These are phyloP conservation scores for Leptodactylus fallax DNA, from an alignment of 2,797 vertebrate genomes.

Conservation along the genomic window DNA sequence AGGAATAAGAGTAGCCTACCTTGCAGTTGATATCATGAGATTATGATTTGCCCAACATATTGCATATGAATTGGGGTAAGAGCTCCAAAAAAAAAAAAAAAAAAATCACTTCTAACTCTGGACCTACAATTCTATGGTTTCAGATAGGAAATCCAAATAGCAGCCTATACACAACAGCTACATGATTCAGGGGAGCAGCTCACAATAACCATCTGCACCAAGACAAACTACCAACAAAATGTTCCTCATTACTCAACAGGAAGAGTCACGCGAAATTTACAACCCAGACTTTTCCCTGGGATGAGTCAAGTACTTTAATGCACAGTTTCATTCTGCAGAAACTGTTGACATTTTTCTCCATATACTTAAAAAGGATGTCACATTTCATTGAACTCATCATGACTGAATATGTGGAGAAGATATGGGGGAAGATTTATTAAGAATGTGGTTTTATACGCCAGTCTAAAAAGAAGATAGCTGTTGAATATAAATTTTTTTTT, in stretches of 20 bases:
- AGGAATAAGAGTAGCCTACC: too few species aligned
- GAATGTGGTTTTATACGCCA: too few species aligned
- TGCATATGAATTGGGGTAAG: background rate
- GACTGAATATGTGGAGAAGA: background rate
- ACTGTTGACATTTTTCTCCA: background rate
- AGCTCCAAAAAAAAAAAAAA: too few species aligned
- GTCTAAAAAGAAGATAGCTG: too few species aligned
- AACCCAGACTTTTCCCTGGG: background rate
- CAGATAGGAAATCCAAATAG: background rate
- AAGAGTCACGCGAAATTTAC: background rate
- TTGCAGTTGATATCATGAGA: too few species aligned
- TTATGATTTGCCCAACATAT: background rate
- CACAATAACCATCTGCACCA: background rate
- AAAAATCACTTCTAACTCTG: background rate
- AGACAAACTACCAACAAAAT: background rate
- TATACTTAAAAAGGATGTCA: background rate
- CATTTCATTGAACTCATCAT: background rate
- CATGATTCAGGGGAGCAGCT: background rate
- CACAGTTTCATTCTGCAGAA: background rate
- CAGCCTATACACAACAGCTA: background rate
- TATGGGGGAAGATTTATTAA: too few species aligned
- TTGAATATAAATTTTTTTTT: too few species aligned
- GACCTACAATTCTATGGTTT: background rate
- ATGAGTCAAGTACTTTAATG: background rate
- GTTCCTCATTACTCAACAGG: background rate